phyloP scores from a whole-genome alignment of 2,113 vertebrate species.

The Trematomus loennbergii region DNA sequence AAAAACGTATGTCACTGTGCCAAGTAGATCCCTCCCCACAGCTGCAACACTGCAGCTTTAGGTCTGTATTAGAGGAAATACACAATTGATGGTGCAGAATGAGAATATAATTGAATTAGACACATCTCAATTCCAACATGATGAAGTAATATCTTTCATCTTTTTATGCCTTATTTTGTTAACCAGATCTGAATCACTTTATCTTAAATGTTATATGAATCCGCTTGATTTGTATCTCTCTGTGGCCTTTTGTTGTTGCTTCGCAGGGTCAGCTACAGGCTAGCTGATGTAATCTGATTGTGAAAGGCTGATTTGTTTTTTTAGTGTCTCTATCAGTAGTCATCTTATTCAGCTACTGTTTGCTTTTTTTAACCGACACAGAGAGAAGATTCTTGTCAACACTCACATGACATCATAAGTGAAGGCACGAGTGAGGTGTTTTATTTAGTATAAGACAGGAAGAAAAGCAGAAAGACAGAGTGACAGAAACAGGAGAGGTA shows the following conservation, averaged over 20 bases:
- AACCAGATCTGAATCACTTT: slow-evolving; percentile 38
- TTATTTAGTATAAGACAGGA: neutral
- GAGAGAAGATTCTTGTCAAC: slow-evolving; percentile 74
- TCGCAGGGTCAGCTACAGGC: slow-evolving; percentile 44
- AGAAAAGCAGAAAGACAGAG: slow-evolving; percentile 6
- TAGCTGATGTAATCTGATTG: slow-evolving; percentile 75
- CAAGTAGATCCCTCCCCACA: slow-evolving; percentile 58
- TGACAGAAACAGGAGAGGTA: slow-evolving; percentile 4
- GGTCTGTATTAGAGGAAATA: slow-evolving; percentile 12
- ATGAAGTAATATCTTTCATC: slow-evolving; percentile 43
- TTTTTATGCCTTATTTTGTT: slow-evolving; percentile 15
- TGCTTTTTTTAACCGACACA: slow-evolving; percentile 57
- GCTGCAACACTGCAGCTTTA: slow-evolving; percentile 41
- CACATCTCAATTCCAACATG: slow-evolving; percentile 22
- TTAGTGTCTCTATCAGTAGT: slow-evolving; percentile 59
- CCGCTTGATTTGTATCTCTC: slow-evolving; percentile 39
- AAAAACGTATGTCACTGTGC: slow-evolving; percentile 19
- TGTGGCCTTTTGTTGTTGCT: slow-evolving; percentile 27
- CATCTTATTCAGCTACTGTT: slow-evolving; percentile 67
- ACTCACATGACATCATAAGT: slow-evolving; percentile 76
- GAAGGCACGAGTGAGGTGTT: slow-evolving; percentile 22
- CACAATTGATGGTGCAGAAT: neutral
- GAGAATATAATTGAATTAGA: slow-evolving; percentile 7
- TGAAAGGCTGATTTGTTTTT: slow-evolving; percentile 45
- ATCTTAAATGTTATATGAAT: slow-evolving; percentile 49